Evolutionary conservation across 2,888 invertebrate genomes (phyloP).

Genomic region (Eupithecia insigniata): DNA sequence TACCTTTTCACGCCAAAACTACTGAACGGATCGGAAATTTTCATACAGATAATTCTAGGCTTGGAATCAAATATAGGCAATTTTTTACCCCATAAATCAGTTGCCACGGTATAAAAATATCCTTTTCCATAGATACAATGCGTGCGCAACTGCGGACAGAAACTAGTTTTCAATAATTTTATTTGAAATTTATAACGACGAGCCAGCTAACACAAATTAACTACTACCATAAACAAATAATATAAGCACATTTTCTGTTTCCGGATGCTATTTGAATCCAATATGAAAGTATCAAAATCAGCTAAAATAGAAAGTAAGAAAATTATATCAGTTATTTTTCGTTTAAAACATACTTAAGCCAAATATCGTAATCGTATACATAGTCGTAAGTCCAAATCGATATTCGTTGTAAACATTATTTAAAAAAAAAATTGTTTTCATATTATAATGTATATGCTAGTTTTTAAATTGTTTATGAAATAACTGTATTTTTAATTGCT

Average conservation of each 20-base stretch:
- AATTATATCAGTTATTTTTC: neutral
- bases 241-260: neutral
- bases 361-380: neutral
- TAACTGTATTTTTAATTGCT: conserved; percentile 56
- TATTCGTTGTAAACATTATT: conserved; percentile 5
- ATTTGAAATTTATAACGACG: neutral
- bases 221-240: neutral
- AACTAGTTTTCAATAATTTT: neutral
- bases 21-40: too few relatives aligned
- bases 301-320: neutral
- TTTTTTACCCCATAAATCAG: too few relatives aligned
- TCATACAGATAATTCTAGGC: too few relatives aligned
- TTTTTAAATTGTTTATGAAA: conserved; percentile 35
- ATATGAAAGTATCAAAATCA: neutral
- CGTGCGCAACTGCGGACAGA: too few relatives aligned
- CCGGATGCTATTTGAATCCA: neutral
- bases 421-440: neutral
- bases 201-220: neutral
- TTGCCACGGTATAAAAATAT: too few relatives aligned
- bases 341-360: neutral
- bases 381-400: conserved; percentile 2
- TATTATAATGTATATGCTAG: conserved; percentile 15
- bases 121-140: too few relatives aligned
- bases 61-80: too few relatives aligned
- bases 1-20: too few relatives aligned